phyloP scores from a whole-genome alignment of 2,113 vertebrate species.

The Sebastes fasciatus region DNA sequence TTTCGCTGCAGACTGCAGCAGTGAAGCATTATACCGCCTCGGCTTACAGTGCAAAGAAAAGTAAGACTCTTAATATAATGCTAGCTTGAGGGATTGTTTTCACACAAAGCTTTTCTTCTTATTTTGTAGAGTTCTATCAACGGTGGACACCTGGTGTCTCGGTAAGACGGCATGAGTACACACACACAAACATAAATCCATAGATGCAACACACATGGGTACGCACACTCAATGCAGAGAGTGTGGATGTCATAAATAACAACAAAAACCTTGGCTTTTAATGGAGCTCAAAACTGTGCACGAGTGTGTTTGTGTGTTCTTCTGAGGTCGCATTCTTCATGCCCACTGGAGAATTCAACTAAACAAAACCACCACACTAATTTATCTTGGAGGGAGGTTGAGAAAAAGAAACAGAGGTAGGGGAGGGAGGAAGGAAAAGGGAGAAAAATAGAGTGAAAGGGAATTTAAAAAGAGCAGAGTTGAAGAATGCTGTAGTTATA shows the following conservation, averaged over 20 bases:
- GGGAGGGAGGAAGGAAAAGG: neutral
- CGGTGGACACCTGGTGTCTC: constrained; percentile 84
- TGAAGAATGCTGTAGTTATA: constrained; percentile 58
- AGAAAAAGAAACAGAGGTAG: neutral
- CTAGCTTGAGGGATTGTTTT: constrained; percentile 61
- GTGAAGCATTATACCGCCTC: constrained; percentile 17
- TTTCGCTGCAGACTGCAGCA: constrained; percentile 40
- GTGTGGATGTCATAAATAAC: constrained; percentile 30
- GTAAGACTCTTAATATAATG: constrained; percentile 55
- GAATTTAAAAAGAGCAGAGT: constrained; percentile 6
- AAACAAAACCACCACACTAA: constrained; percentile 52
- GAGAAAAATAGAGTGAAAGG: constrained; percentile 14
- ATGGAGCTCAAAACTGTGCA: constrained; percentile 21
- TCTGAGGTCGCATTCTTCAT: constrained; percentile 54
- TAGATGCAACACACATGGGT: neutral
- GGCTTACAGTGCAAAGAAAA: constrained; percentile 23
- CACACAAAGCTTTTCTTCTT: constrained; percentile 48
- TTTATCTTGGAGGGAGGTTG: constrained; percentile 59
- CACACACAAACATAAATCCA: constrained; percentile 2
- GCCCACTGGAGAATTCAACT: constrained; percentile 54
- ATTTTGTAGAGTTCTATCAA: constrained; percentile 88
- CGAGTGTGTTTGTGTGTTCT: constrained; percentile 34
- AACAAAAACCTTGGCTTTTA: constrained; percentile 34
- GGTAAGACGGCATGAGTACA: constrained; percentile 83
- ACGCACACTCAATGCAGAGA: neutral